These are phyloP conservation scores for Otolemur garnettii DNA, from an alignment of 2,113 vertebrate genomes.

Conservation along the genomic window DNA sequence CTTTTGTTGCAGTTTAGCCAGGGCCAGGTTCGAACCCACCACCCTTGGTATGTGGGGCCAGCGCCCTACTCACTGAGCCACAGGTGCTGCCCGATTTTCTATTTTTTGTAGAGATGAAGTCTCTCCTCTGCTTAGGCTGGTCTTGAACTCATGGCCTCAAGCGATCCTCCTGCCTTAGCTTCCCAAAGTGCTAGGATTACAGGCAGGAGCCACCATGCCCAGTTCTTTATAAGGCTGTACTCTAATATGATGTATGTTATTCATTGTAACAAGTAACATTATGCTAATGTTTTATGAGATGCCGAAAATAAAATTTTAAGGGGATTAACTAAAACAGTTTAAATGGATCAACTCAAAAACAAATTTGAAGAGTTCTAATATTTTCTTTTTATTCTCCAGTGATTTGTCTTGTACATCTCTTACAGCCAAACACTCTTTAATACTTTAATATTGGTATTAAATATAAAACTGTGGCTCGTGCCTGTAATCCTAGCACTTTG, in stretches of 20 bases:
- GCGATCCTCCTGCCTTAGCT: too few species aligned
- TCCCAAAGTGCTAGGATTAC: too few species aligned
- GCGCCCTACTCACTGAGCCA: too few species aligned
- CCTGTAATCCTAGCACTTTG: too few species aligned
- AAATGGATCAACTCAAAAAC: conserved; percentile 9
- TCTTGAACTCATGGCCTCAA: too few species aligned
- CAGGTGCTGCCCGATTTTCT: too few species aligned
- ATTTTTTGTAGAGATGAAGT: too few species aligned
- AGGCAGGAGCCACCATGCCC: too few species aligned
- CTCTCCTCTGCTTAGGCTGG: too few species aligned
- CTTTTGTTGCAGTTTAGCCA: too few species aligned
- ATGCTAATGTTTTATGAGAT: conserved; percentile 11
- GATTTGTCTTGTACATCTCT: background rate
- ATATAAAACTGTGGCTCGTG: background rate
- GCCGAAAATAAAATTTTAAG: conserved; percentile 41
- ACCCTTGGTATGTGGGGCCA: too few species aligned
- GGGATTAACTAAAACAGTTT: conserved; percentile 23
- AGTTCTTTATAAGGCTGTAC: background rate
- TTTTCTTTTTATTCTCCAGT: conserved; percentile 39
- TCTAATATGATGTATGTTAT: background rate
- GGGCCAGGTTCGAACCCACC: too few species aligned
- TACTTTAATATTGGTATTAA: background rate
- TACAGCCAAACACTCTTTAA: background rate
- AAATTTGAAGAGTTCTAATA: conserved; percentile 16
- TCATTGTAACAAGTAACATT: background rate